Conservation (phyloP, 2,113 vertebrate genomes). For the Myanophis thanlyinensis region DNA sequence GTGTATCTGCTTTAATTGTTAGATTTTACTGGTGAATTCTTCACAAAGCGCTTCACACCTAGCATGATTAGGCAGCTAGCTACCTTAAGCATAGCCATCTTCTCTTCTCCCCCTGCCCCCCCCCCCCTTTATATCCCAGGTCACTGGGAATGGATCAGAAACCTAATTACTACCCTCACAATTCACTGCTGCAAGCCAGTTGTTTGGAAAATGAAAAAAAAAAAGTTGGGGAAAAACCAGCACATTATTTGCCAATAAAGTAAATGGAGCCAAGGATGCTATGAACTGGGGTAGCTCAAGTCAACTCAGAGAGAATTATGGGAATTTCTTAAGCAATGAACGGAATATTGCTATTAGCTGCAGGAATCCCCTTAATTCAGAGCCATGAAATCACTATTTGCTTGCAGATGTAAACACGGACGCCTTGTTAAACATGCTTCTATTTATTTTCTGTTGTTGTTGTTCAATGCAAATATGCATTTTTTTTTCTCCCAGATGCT, state of each 20-base stretch:
- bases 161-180: not conserved
- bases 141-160: not conserved
- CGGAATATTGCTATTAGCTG: not conserved
- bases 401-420: not conserved
- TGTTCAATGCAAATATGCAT: not conserved
- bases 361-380: not conserved
- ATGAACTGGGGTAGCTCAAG: not conserved
- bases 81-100: not conserved
- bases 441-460: not conserved
- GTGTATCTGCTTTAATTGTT: not conserved
- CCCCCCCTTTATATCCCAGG: not conserved
- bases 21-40: not conserved
- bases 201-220: not conserved
- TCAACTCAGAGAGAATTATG: not conserved
- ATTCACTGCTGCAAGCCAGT: not conserved
- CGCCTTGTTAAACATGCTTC: not conserved
- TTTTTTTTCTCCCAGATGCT: not conserved
- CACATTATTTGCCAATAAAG: not conserved
- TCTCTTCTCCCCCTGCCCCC: not conserved
- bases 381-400: not conserved
- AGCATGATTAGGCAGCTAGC: not conserved
- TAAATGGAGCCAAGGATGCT: not conserved
- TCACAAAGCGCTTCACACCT: not conserved
- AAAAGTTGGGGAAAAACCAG: rapidly evolving
- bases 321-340: not conserved